A percentile compares a stretch with the other conserved stretches of the same genome.
phyloP scores from a whole-genome alignment of 1,140 invertebrate species.

The Anoplophora glabripennis region DNA sequence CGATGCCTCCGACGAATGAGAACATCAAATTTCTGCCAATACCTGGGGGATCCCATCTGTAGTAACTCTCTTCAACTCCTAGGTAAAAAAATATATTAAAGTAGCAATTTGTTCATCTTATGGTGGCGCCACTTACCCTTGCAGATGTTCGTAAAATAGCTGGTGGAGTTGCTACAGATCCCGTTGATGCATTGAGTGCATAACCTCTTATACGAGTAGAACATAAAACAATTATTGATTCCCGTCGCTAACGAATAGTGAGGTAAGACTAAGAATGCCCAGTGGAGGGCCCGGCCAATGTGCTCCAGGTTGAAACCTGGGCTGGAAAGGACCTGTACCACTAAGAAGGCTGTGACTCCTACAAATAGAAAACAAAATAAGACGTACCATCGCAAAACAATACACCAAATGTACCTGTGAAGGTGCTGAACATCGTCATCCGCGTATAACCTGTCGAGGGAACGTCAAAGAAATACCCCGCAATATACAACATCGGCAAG shows the following conservation, averaged over 20 bases:
- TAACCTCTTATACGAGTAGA: slow-evolving; percentile 27
- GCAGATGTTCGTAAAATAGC: neutral
- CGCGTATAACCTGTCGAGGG: slow-evolving; percentile 71
- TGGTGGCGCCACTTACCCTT: neutral
- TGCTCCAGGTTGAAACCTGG: slow-evolving; percentile 55
- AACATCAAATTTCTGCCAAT: slow-evolving; percentile 50
- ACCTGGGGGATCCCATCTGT: slow-evolving; percentile 53
- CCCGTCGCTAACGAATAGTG: slow-evolving; percentile 63
- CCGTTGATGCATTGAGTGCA: slow-evolving; percentile 8
- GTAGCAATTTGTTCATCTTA: neutral
- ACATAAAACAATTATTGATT: slow-evolving; percentile 29
- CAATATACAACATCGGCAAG: slow-evolving; percentile 60
- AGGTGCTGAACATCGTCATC: slow-evolving; percentile 65
- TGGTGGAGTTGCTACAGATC: no score
- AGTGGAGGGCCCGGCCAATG: slow-evolving; percentile 60
- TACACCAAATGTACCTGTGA: slow-evolving; percentile 53
- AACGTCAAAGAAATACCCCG: slow-evolving; percentile 59
- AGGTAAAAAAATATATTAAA: slow-evolving; percentile 18
- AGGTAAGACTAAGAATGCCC: slow-evolving; percentile 66
- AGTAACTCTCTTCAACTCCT: slow-evolving; percentile 52
- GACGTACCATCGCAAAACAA: neutral
- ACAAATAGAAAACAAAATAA: slow-evolving; percentile 18
- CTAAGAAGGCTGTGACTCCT: slow-evolving; percentile 64
- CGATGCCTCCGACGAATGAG: slow-evolving; percentile 43
- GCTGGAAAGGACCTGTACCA: slow-evolving; percentile 63